These are phyloP conservation scores for Plutella xylostella DNA, from an alignment of 2,888 invertebrate genomes.

Conservation along the genomic window DNA sequence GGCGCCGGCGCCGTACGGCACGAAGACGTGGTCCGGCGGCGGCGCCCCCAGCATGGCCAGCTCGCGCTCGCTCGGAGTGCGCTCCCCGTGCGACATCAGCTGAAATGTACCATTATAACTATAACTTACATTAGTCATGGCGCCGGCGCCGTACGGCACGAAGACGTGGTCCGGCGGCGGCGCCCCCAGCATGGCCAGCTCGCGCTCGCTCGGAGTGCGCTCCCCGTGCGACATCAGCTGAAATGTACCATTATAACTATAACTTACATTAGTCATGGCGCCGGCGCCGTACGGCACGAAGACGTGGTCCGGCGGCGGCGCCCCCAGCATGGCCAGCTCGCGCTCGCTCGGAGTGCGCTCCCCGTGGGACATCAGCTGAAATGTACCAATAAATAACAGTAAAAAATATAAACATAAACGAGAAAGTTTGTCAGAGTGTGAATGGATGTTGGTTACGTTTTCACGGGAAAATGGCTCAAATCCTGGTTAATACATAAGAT, in stretches of 20 bases:
- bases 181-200: slow-evolving; percentile 68
- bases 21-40: slow-evolving; percentile 68
- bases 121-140: slow-evolving; percentile 73
- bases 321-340: slow-evolving; percentile 69
- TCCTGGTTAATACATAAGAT: too few species aligned
- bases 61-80: slow-evolving; percentile 72
- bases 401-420: background rate
- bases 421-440: too few species aligned
- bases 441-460: too few species aligned
- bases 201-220: slow-evolving; percentile 72
- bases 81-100: slow-evolving; percentile 79
- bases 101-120: too few species aligned
- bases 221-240: slow-evolving; percentile 80
- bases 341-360: slow-evolving; percentile 74
- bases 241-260: too few species aligned
- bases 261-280: slow-evolving; percentile 73
- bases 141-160: slow-evolving; percentile 75
- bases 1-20: slow-evolving; percentile 75
- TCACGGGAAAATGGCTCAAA: too few species aligned
- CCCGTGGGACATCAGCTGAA: slow-evolving; percentile 79
- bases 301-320: slow-evolving; percentile 69
- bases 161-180: slow-evolving; percentile 70
- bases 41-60: slow-evolving; percentile 71
- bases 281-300: slow-evolving; percentile 76
- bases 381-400: slow-evolving; percentile 17